Conservation (phyloP, 2,113 vertebrate genomes). For the Eublepharis macularius region DNA sequence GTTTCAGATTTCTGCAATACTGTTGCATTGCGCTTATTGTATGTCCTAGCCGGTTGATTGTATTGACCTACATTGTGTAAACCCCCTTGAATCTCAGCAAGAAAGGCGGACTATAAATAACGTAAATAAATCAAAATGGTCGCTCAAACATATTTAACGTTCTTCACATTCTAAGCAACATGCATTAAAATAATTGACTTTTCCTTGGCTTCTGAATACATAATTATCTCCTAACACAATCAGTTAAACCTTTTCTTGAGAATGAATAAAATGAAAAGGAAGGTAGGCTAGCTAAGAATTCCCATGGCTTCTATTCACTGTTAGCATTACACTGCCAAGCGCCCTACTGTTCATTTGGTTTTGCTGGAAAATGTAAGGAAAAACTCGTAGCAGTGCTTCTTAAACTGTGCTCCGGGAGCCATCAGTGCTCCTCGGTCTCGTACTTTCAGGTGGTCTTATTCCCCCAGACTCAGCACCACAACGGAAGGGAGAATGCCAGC, state of each 20-base stretch:
- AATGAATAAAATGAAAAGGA: neutral
- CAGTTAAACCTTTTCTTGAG: fast-evolving
- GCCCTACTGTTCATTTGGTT: neutral
- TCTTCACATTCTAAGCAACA: neutral
- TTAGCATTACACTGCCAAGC: neutral
- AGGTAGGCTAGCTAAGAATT: neutral
- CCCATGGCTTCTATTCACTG: neutral
- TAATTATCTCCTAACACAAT: neutral
- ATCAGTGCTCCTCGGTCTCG: neutral
- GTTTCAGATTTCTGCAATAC: no score
- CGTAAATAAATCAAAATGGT: no score
- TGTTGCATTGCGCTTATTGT: no score
- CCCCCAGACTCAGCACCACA: neutral
- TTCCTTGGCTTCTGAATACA: neutral
- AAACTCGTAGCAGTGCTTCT: neutral
- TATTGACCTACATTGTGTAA: no score
- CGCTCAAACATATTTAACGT: neutral
- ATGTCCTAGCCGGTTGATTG: no score
- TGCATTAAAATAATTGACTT: neutral
- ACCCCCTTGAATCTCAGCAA: no score
- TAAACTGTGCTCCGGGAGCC: no score
- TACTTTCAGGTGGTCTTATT: neutral
- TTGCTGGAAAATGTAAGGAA: neutral
- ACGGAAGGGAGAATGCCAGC: neutral
- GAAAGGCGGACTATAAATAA: no score